A percentile compares a stretch with the other conserved stretches of the same genome.
phyloP scores from a whole-genome alignment of 2,888 invertebrate species.

The Stratiomys singularior region DNA sequence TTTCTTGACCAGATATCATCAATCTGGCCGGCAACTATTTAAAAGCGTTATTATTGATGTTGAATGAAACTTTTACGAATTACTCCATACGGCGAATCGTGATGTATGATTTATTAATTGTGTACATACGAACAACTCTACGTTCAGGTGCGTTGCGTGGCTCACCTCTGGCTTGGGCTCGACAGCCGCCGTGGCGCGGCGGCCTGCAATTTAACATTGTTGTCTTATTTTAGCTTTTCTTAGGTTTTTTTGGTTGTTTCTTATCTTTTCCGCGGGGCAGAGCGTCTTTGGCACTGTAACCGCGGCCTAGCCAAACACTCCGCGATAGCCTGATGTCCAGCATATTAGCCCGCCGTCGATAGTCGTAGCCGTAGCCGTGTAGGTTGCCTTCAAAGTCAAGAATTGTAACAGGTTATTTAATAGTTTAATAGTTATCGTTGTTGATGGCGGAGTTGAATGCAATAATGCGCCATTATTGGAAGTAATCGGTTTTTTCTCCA shows the following conservation, averaged over 20 bases:
- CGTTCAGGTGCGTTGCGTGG: constrained; percentile 35
- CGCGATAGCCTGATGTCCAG: constrained; percentile 1
- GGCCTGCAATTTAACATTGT: constrained; percentile 3
- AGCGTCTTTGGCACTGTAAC: constrained; percentile 2
- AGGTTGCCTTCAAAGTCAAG: constrained; percentile 42
- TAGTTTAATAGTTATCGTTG: constrained; percentile 21
- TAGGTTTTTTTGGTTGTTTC: background rate
- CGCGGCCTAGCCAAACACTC: background rate
- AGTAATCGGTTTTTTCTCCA: constrained; percentile 25
- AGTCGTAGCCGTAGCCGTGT: constrained; percentile 1
- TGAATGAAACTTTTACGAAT: constrained; percentile 43
- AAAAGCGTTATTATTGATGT: constrained; percentile 21
- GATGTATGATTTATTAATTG: constrained; percentile 46
- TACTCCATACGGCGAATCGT: constrained; percentile 36
- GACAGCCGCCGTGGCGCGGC: background rate
- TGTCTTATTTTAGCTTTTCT: background rate
- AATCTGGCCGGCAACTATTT: constrained; percentile 1
- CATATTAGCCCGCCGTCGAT: constrained; percentile 11
- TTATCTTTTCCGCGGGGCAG: background rate
- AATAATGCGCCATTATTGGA: constrained; percentile 20
- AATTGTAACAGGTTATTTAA: constrained; percentile 43
- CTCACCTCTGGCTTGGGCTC: background rate
- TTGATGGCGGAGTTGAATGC: constrained; percentile 38
- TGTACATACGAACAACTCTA: constrained; percentile 26
- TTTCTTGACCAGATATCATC: constrained; percentile 35